Conservation (phyloP, 2,797 vertebrate genomes). For the Anguilla megastoma region DNA sequence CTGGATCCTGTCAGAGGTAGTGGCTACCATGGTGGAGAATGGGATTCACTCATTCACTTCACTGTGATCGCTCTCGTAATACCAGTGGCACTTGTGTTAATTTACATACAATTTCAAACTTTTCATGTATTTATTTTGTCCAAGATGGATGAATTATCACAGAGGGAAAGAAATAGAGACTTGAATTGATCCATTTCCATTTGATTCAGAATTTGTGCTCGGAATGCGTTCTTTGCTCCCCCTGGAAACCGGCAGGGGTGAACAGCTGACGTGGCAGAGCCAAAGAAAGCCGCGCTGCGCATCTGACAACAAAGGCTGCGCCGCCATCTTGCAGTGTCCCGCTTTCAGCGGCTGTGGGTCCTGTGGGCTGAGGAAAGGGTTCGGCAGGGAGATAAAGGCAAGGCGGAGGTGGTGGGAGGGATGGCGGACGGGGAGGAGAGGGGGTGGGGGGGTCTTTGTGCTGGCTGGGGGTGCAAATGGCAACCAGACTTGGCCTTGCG, state of each 20-base stretch:
- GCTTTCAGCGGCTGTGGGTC: neutral
- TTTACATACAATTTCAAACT: neutral
- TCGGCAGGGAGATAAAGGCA: neutral
- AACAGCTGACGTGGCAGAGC: neutral
- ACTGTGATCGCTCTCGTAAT: neutral
- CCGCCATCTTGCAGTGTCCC: neutral
- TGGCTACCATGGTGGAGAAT: neutral
- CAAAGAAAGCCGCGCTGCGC: neutral
- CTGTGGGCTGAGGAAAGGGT: neutral
- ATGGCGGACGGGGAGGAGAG: neutral
- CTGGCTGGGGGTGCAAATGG: neutral
- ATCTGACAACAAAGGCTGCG: neutral
- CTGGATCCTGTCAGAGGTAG: neutral
- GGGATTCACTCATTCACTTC: too few species aligned
- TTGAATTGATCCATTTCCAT: neutral
- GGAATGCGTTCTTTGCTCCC: neutral
- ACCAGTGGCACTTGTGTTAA: neutral
- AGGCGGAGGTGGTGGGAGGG: neutral
- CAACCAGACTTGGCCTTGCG: neutral
- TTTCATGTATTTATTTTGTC: neutral
- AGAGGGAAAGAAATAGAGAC: neutral
- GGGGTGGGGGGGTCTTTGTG: neutral
- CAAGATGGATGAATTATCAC: neutral
- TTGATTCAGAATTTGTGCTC: neutral
- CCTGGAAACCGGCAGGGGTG: neutral